phyloP scores from a whole-genome alignment of 2,113 vertebrate species.

The Tetrao urogallus region DNA sequence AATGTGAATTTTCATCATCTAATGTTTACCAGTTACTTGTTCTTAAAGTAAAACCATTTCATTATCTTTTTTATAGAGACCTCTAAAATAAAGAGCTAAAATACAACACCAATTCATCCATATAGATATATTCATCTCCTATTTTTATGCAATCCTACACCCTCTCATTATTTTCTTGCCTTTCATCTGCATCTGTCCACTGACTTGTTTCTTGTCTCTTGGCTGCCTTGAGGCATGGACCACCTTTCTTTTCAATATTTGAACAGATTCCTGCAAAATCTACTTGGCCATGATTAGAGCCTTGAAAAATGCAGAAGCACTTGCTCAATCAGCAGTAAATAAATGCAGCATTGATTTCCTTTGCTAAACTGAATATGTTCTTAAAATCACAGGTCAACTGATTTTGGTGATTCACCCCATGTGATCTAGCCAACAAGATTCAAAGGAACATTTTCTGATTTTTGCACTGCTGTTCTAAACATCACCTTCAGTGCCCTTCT shows the following conservation, averaged over 20 bases:
- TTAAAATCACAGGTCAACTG: conserved; percentile 28
- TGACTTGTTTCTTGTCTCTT: neutral
- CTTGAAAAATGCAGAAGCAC: conserved; percentile 16
- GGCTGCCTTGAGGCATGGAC: neutral
- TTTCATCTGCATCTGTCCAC: neutral
- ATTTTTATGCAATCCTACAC: neutral
- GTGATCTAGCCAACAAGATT: neutral
- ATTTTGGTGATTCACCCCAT: conserved; percentile 31
- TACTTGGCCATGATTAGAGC: neutral
- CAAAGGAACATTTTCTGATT: neutral
- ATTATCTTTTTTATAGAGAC: neutral
- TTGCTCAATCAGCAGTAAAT: conserved; percentile 35
- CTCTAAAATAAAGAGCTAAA: neutral
- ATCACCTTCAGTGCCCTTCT: neutral
- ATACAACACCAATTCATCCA: neutral
- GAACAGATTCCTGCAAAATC: neutral
- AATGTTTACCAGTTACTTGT: neutral
- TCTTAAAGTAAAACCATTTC: neutral
- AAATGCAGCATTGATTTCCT: conserved; percentile 42
- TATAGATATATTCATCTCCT: too few species aligned
- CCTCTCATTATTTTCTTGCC: neutral
- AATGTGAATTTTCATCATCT: neutral
- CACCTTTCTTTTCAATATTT: neutral
- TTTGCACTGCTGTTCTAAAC: neutral
- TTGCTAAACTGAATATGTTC: conserved; percentile 29